Evolutionary conservation across 2,888 invertebrate genomes (phyloP), one percentile per base, ranked within the genome.

Genomic region (Volucella inanis): DNA sequence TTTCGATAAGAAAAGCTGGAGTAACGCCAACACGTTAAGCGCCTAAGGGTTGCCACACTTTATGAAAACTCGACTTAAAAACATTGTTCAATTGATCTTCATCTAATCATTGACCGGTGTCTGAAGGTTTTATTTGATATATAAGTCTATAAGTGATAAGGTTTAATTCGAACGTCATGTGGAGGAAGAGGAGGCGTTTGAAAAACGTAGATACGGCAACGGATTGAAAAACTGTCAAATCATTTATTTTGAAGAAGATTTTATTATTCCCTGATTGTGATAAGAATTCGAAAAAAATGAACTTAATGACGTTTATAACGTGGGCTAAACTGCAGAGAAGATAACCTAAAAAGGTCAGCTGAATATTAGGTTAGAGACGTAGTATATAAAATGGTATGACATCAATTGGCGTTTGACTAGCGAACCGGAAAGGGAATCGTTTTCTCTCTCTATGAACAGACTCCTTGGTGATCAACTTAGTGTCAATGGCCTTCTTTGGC

Each of bases 21-120:
- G 31, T 31, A 49, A 14, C 4, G 31, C 31, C 31, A 31, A 31
- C 4, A 31, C 6, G 31, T 31, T 31, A 31, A 31, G 4, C 31
- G 31, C 6, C 31, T 6, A 31, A 14, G 67, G 11, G 54, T 67
- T 54, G 67, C 54, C 68, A 70, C 39, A 12, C 45, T 45, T 45
- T 12, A 45, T n/a, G 3, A 12, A 45, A 45, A 45, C 45, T 8
- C 8, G 6, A 45, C n/a, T 50, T n/a, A 55, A 39, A 9, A n/a
- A 2, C 10, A 31, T 31, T 50, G 31, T 3, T 15, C 0, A 9
- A 38, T 3, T 45, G 55, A 65, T 61, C 72, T 22, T 14, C 50
- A 41, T 3, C 38, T 59, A 59, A 50, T 61, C 75, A 59, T 67
- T 75, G 75, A 65, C 75, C 67, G 57, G 15, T 65, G 65, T 75